These are phyloP conservation scores for Zeugodacus cucurbitae DNA, from an alignment of 1,140 invertebrate genomes.

Conservation along the genomic window DNA sequence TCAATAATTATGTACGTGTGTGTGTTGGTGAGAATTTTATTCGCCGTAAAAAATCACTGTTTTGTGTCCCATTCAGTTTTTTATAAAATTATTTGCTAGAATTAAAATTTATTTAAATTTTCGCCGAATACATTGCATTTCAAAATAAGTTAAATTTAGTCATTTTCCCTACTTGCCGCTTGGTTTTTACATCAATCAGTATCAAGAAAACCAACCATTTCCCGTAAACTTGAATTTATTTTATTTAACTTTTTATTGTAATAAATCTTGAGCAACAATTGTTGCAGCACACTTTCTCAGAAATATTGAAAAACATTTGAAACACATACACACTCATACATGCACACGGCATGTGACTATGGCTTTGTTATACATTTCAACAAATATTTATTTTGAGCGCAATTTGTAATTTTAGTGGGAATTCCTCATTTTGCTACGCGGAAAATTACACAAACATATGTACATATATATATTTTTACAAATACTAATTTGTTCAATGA, in stretches of 20 bases:
- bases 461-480: neutral
- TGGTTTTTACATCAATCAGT: no score
- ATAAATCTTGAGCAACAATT: neutral
- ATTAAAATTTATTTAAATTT: no score
- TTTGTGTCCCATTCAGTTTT: no score
- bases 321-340: neutral
- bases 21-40: no score
- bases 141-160: no score
- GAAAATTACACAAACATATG: neutral
- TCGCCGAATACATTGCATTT: no score
- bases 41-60: no score
- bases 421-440: conserved; percentile 25
- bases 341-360: neutral
- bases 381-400: neutral
- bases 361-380: neutral
- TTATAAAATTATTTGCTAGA: no score
- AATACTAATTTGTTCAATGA: neutral
- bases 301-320: neutral
- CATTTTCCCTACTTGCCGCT: no score
- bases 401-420: conserved; percentile 34
- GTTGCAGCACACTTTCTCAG: neutral
- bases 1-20: neutral
- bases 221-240: neutral
- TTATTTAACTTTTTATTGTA: neutral
- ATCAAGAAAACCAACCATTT: no score